Base-by-base conservation (phyloP, 1,140 invertebrate species). In the Drosophila oshimai region DNA sequence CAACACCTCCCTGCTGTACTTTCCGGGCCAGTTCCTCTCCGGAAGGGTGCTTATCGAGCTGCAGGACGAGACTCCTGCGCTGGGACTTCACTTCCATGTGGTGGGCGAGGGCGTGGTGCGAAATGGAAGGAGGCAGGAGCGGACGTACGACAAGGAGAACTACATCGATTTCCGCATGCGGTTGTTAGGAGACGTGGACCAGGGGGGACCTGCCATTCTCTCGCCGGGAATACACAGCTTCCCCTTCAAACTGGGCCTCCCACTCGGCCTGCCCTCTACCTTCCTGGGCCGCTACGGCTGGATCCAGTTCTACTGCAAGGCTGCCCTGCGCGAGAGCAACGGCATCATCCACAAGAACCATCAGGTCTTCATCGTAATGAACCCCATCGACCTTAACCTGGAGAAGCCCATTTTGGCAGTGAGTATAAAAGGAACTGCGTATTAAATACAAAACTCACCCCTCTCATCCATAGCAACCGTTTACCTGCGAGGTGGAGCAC, bases 361-460 rank as follows among this genome's bases (percentile, higher is more conserved):
- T 91, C 97, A 98, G 92, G 97, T 98, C 6, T 98, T 99, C 90
- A 98, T 98, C 75, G 96, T 99, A 0, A 98, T 98, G 96, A 98
- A 97, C 91, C 97, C 97, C 1, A 98, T 98, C 55, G 97, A 99
- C 92, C 92, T 99, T 60, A 98, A 98, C 91, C 92, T 97, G 81
- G 97, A 98, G 87, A 96, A 97, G 24, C 94, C 96, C 2, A 95
- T 97, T 71, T 92, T 98, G 62, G 94, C 96, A 86, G 97, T 98
- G 93, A 95, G 94, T 71, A 34, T 1, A 20, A n/a, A n/a, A n/a
- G n/a, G n/a, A n/a, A n/a, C n/a, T n/a, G n/a, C n/a, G n/a, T n/a
- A n/a, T n/a, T n/a, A n/a, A n/a, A n/a, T 17, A 10, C 13, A 9
- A 24, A 22, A 0, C 22, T 22, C 3, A 6, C 24, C 4, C 2